Evolutionary conservation across 2,113 vertebrate species (phyloP), one percentile per base, ranked within the genome.

Genomic region (Ophthalmolycus amberensis): DNA sequence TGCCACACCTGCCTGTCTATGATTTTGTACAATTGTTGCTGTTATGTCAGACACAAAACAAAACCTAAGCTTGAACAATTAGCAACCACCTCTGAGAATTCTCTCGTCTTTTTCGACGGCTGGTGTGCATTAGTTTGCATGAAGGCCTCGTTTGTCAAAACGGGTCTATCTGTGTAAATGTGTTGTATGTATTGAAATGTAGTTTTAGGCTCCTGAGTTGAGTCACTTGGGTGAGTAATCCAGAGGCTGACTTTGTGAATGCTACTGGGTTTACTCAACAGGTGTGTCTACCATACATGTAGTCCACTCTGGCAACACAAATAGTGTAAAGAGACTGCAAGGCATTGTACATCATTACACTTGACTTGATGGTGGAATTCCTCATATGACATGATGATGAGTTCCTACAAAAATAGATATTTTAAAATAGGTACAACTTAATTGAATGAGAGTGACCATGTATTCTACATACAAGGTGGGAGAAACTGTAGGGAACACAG

Each of bases 181-280:
- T 66, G 15, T 46, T 37, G n/a, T 34, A 69, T 68, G 15, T 6
- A 50, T 29, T 20, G 4, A 9, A 32, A 32, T 69, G 44, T 34
- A 11, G n/a, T 54, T 75, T 4, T 42, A 38, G 9, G 15, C 32
- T 64, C 44, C 20, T 27, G 8, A 37, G 37, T 58, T 18, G n/a
- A 18, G 15, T 9, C 5, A 79, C 6, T 1, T 12, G 15, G 15
- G n/a, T 70, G 56, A 64, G 12, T 37, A 59, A 64, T 22, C 42
- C 11, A 18, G 56, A 29, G 15, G 38, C 38, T 11, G 8, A 34
- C 25, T 42, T 44, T 1, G 8, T 37, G 29, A n/a, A 15, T 37
- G 18, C 60, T 16, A 48, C 46, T 58, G 27, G 50, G 46, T 77
- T 68, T 73, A 20, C 50, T 70, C 18, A 79, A 70, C 64, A 80